phyloP scores from a whole-genome alignment of 2,113 vertebrate genomes.

The Myxocyprinus asiaticus region DNA sequence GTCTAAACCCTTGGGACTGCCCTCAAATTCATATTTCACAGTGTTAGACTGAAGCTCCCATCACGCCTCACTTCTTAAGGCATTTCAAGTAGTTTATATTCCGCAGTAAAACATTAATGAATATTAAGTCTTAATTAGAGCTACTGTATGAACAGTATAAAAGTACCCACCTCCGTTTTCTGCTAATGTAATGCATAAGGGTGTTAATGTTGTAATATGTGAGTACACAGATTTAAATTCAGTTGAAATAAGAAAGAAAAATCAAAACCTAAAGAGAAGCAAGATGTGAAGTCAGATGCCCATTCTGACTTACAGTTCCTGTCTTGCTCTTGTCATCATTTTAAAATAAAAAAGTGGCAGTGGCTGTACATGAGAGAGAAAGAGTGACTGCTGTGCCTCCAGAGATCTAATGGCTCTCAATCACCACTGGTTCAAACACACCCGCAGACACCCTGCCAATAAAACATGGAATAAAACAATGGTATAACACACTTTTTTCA shows the following conservation, averaged over 20 bases:
- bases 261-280: not conserved
- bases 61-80: conserved; percentile 32
- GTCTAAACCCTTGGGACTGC: conserved; percentile 35
- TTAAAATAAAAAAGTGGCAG: conserved; percentile 6
- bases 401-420: conserved; percentile 86
- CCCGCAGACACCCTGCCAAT: conserved; percentile 85
- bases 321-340: not conserved
- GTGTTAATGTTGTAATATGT: conserved; percentile 15
- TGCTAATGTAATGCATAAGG: conserved; percentile 2
- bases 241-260: no score
- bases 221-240: conserved; percentile 23
- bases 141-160: not conserved
- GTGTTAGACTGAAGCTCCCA: conserved; percentile 57
- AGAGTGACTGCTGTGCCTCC: no score
- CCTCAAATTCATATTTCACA: conserved; percentile 48
- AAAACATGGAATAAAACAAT: conserved; percentile 9
- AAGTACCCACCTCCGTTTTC: conserved; percentile 1
- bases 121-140: conserved; percentile 1
- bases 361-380: no score
- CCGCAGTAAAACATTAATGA: conserved; percentile 34
- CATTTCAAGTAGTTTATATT: conserved; percentile 55
- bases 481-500: no score
- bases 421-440: conserved; percentile 92
- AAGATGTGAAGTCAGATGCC: conserved; percentile 8
- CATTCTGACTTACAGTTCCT: no score